These are phyloP conservation scores for Chiloscyllium punctatum DNA, from an alignment of 2,797 vertebrate species.

Conservation along the genomic window DNA sequence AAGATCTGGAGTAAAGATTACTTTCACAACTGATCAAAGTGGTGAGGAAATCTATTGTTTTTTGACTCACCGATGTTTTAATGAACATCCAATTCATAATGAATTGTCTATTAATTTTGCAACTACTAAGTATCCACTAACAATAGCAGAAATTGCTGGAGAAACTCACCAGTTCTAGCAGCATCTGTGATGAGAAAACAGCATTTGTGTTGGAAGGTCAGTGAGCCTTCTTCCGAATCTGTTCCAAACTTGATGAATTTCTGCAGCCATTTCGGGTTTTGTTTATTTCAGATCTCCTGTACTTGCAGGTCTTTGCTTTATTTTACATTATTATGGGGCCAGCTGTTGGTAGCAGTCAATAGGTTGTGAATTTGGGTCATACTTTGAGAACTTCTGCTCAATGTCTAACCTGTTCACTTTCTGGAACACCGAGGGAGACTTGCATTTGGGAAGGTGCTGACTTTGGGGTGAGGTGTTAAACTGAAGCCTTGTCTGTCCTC, in stretches of 20 bases:
- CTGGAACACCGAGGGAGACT: background rate
- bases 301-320: too few species aligned
- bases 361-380: background rate
- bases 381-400: background rate
- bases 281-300: too few species aligned
- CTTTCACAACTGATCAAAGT: background rate
- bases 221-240: too few species aligned
- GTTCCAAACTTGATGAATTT: too few species aligned
- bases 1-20: background rate
- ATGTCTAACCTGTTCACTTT: background rate
- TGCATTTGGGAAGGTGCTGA: background rate
- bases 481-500: background rate
- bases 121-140: background rate
- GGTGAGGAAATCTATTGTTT: background rate
- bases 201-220: too few species aligned
- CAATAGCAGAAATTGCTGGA: too few species aligned
- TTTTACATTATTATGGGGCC: background rate
- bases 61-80: background rate
- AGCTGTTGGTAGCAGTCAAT: background rate
- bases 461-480: background rate
- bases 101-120: background rate
- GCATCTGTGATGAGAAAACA: too few species aligned
- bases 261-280: too few species aligned
- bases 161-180: too few species aligned
- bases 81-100: background rate